Base-by-base conservation (phyloP, 2,888 invertebrate species). In the Rhagium mordax region DNA sequence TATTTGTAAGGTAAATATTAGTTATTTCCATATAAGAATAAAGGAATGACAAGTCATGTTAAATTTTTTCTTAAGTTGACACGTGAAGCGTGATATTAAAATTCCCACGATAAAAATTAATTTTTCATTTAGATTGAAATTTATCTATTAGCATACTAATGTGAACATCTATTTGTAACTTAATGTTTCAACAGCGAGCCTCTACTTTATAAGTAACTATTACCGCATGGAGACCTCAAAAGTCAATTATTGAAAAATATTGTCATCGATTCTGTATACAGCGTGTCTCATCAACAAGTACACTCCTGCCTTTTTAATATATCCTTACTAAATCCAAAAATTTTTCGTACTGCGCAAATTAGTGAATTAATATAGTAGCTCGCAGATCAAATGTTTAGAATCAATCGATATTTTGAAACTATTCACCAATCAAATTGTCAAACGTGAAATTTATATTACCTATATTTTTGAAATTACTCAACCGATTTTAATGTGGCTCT, bases 121-220 rank as follows among this genome's bases (percentile, higher is more conserved):
- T 69, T 73, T 73, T 67, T 73, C 62, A 72, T 75, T 73, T 67
- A 71, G 65, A 67, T 73, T 55, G 41, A 67, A 73, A 71, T 75
- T 68, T 65, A 60, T 57, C 70, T 60, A 71, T 75, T 72, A 70
- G 62, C 75, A 72, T 75, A 70, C 61, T 61, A 72, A 72, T 70
- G 75, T 75, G 72, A 72, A 72, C 55, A 64, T 68, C 68, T 64
- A 10, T 61, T 10, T 60, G 61, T 55, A 48, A 29, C 48, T 29
- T 47, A 60, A 69, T 64, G 51, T 27, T 51, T 24, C 55, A 21
- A 47, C 57, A 57, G 57, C 41, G 24, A 24, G 21, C 7, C 3
- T 41, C n/a, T 24, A 47, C 18, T 24, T n/a, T 6, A 55, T 7
- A 20, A 4, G 33, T 20, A 20, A 47, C 61, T 41, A n/a, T 47